Evolutionary conservation across 2,888 invertebrate genomes (phyloP).

Genomic region (Dione vanillae): DNA sequence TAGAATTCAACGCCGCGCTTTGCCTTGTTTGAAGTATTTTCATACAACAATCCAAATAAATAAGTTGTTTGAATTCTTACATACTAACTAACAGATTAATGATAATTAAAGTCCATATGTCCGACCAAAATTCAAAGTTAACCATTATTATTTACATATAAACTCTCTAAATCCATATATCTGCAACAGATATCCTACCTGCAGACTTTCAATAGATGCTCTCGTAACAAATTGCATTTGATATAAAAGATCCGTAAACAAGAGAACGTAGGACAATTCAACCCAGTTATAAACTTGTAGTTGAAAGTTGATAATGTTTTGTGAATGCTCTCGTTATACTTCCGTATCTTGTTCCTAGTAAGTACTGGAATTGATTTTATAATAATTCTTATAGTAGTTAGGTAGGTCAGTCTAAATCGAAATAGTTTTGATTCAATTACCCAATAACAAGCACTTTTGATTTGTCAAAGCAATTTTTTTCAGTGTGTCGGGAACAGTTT

Average conservation of each 20-base stretch:
- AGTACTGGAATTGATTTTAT: neutral
- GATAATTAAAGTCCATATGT: neutral
- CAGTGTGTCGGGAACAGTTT: too few species aligned
- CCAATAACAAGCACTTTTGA: too few species aligned
- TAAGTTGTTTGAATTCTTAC: too few species aligned
- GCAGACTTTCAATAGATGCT: too few species aligned
- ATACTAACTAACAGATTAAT: too few species aligned
- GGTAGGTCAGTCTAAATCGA: neutral
- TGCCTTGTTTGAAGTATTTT: too few species aligned
- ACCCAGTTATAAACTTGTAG: neutral
- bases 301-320: slow-evolving; percentile 7
- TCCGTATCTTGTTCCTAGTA: neutral
- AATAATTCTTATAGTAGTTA: neutral
- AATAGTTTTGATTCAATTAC: too few species aligned
- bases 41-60: too few species aligned
- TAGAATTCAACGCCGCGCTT: too few species aligned
- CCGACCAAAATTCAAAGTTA: neutral
- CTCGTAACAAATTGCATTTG: neutral
- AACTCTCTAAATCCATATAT: neutral
- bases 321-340: slow-evolving; percentile 6
- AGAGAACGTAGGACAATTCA: neutral
- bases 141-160: neutral
- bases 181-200: neutral
- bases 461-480: too few species aligned
- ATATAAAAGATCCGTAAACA: neutral